phyloP scores from a whole-genome alignment of 2,797 vertebrate genomes.

The Sebastes oblongus region DNA sequence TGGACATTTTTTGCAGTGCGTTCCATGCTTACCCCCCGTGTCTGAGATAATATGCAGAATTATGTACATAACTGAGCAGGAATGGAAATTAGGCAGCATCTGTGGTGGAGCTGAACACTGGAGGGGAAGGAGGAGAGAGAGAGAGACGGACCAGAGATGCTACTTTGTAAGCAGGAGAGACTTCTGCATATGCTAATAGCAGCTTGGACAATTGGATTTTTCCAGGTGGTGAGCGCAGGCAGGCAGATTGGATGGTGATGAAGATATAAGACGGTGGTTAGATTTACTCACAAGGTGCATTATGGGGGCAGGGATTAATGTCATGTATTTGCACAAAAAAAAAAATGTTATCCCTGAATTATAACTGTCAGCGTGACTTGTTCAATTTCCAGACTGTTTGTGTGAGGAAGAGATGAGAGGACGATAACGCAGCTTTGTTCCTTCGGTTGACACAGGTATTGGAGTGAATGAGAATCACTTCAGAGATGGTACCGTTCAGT shows the following conservation, averaged over 20 bases:
- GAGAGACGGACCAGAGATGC: slow-evolving; percentile 39
- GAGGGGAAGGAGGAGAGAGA: slow-evolving; percentile 23
- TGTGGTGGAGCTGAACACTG: slow-evolving; percentile 51
- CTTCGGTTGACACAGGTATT: background rate
- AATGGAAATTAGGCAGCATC: slow-evolving; percentile 75
- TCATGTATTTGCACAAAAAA: slow-evolving; percentile 18
- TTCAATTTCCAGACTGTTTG: slow-evolving; percentile 35
- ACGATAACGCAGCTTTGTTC: slow-evolving; percentile 47
- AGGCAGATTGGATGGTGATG: slow-evolving; percentile 46
- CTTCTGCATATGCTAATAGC: slow-evolving; percentile 69
- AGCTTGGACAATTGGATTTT: slow-evolving; percentile 50
- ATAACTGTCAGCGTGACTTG: slow-evolving; percentile 4
- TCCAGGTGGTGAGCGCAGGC: slow-evolving; percentile 29
- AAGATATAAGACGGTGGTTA: slow-evolving; percentile 30
- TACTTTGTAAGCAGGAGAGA: slow-evolving; percentile 54
- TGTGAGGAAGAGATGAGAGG: slow-evolving; percentile 22
- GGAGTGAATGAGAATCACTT: slow-evolving; percentile 39
- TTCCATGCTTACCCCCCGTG: background rate
- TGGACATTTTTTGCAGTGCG: background rate
- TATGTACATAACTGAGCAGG: slow-evolving; percentile 79
- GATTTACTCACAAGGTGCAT: slow-evolving; percentile 33
- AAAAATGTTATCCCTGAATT: background rate
- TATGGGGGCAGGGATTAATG: slow-evolving; percentile 44
- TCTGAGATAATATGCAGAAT: slow-evolving; percentile 79
- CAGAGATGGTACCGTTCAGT: background rate